Percentiles rank a stretch among this genome's conserved stretches.
phyloP scores from a whole-genome alignment of 2,797 vertebrate species.

The Pyrocephalus nanus region DNA sequence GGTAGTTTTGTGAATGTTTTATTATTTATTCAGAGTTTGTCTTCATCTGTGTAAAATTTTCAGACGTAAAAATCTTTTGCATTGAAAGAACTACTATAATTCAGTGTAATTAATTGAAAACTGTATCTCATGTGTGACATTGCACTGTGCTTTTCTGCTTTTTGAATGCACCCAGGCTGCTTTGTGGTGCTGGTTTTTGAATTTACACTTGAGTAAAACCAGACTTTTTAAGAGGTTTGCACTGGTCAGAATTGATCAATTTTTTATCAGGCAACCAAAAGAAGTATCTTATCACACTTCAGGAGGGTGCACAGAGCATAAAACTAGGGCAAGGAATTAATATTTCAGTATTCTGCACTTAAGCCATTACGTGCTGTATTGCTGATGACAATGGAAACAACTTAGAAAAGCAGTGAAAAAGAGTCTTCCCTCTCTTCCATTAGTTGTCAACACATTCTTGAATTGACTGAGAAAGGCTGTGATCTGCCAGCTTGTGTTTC shows the following conservation, averaged over 20 bases:
- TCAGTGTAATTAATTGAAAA: constrained; percentile 49
- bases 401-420: not conserved
- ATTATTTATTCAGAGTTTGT: not conserved
- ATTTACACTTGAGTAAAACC: constrained; percentile 47
- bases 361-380: not conserved
- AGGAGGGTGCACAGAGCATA: constrained; percentile 23
- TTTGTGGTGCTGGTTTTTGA: constrained; percentile 8
- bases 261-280: constrained; percentile 74
- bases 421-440: not conserved
- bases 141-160: not conserved
- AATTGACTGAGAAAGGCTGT: not conserved
- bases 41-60: not conserved
- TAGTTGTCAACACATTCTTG: not conserved
- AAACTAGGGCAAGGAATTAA: constrained; percentile 64
- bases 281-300: constrained; percentile 50
- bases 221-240: constrained; percentile 52
- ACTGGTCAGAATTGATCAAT: constrained; percentile 67
- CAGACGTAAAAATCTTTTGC: not conserved
- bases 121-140: constrained; percentile 1
- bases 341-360: constrained; percentile 71
- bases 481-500: not conserved
- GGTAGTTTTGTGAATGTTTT: not conserved
- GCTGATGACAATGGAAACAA: not conserved
- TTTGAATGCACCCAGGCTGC: not conserved
- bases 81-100: not conserved